These are phyloP conservation scores for Sebastes trivittatus DNA, from an alignment of 2,797 vertebrate genomes.

Conservation along the genomic window DNA sequence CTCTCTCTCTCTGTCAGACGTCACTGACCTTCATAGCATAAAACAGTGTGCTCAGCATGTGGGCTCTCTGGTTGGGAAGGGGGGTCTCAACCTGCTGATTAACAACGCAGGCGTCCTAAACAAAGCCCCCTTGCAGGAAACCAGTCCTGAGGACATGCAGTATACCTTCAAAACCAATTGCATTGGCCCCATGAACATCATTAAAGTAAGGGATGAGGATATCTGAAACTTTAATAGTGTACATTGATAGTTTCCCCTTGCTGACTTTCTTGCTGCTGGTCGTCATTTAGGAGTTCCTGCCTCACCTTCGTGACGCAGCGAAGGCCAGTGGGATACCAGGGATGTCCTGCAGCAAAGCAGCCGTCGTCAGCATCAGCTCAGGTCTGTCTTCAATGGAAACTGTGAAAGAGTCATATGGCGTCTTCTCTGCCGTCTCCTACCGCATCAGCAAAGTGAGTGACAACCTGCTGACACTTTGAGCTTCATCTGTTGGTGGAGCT, in stretches of 20 bases:
- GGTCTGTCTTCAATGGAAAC: slow-evolving; percentile 50
- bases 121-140: slow-evolving; percentile 12
- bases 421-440: slow-evolving; percentile 53
- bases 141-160: slow-evolving; percentile 55
- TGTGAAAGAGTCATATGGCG: neutral
- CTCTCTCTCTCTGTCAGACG: slow-evolving; percentile 54
- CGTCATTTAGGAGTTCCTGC: slow-evolving; percentile 74
- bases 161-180: slow-evolving; percentile 58
- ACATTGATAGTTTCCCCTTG: neutral
- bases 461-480: neutral
- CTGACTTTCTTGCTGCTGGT: neutral
- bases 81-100: slow-evolving; percentile 71
- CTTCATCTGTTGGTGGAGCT: neutral
- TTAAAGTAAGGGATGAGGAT: slow-evolving; percentile 34
- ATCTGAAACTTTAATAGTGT: neutral
- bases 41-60: slow-evolving; percentile 56
- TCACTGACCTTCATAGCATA: slow-evolving; percentile 60
- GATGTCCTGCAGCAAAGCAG: slow-evolving; percentile 79
- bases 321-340: slow-evolving; percentile 54
- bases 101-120: slow-evolving; percentile 65
- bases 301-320: slow-evolving; percentile 71
- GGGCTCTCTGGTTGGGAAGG: slow-evolving; percentile 39
- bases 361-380: slow-evolving; percentile 76
- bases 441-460: slow-evolving; percentile 76
- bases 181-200: slow-evolving; percentile 58